phyloP scores from a whole-genome alignment of 2,888 invertebrate genomes.

The Latheticus oryzae region DNA sequence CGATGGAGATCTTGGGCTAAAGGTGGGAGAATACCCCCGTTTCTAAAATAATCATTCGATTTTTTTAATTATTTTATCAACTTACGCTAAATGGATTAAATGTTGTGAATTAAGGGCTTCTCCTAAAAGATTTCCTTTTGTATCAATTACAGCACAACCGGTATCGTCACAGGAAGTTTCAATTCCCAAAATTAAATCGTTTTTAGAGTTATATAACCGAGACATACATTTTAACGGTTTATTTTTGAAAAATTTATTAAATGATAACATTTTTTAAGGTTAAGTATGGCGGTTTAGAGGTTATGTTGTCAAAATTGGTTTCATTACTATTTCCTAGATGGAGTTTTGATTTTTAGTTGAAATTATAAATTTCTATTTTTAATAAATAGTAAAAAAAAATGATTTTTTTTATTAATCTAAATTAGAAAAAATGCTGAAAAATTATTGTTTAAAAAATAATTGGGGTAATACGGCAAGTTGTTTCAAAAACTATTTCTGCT shows the following conservation, averaged over 20 bases:
- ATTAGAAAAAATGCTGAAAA: too few relatives aligned
- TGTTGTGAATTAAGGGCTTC: slow-evolving; percentile 88
- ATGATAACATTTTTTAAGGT: slow-evolving; percentile 1
- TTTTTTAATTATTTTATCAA: too few relatives aligned
- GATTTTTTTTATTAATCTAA: too few relatives aligned
- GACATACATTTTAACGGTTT: too few relatives aligned
- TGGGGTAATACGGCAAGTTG: too few relatives aligned
- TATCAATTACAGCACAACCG: slow-evolving; percentile 87
- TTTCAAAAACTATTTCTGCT: too few relatives aligned
- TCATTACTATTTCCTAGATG: slow-evolving; percentile 2
- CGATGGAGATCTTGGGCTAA: slow-evolving; percentile 86
- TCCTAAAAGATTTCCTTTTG: slow-evolving; percentile 77
- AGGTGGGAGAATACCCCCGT: slow-evolving; percentile 92
- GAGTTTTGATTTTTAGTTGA: too few relatives aligned
- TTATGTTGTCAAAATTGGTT: too few relatives aligned
- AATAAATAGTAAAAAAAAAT: too few relatives aligned
- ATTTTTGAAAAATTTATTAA: not conserved
- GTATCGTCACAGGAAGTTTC: slow-evolving; percentile 99
- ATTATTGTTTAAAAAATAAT: too few relatives aligned
- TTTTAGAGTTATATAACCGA: not conserved
- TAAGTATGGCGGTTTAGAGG: too few relatives aligned
- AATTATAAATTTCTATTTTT: too few relatives aligned
- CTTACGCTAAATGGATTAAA: slow-evolving; percentile 74
- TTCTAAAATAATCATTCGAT: slow-evolving; percentile 65
- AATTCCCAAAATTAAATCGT: slow-evolving; percentile 81